Evolutionary conservation across 92 coral and sea anemone species (phyloP), one percentile per base, ranked within the genome.

Genomic region (Porites evermanni): DNA sequence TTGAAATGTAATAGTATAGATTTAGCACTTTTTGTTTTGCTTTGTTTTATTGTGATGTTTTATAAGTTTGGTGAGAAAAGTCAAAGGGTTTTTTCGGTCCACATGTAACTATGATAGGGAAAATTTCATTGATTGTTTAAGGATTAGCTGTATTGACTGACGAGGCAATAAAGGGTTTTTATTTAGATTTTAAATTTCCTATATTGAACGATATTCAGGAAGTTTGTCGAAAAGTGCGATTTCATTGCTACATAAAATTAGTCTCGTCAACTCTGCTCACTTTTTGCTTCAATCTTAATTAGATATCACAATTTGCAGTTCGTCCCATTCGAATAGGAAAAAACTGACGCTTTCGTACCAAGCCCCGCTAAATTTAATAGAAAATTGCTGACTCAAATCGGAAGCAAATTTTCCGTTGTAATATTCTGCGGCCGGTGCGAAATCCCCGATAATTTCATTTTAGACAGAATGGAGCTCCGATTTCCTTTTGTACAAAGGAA

Each of bases 121-220:
- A 23, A 65, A 70, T 81, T 81, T 70, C 77, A 64, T 18, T 85
- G 83, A 58, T 85, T 66, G 83, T 59, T 85, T 85, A 67, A 85
- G 77, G 83, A 85, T 77, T 85, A 85, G 76, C 60, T 67, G 69
- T 75, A 59, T 85, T 85, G 69, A 77, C 88, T n/a, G 20, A 76
- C 67, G 19, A 53, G 67, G 79, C 32, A 85, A 85, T 85, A 77
- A 85, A 67, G 67, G 75, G 75, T 85, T 85, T 77, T 67, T 85
- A 68, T 85, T 85, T 85, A 70, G 84, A 54, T 81, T 85, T 65
- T 23, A 67, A 32, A 85, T 85, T 85, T 85, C 88, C 83, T 85
- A 53, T 47, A 70, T 68, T 38, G 68, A 66, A 59, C 53, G 59
- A 64, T 47, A 54, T 14, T 21, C 82, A 85, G 88, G 88, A 85